Base-by-base conservation (phyloP, 2,113 vertebrate species). In the Balaenoptera acutorostrata region DNA sequence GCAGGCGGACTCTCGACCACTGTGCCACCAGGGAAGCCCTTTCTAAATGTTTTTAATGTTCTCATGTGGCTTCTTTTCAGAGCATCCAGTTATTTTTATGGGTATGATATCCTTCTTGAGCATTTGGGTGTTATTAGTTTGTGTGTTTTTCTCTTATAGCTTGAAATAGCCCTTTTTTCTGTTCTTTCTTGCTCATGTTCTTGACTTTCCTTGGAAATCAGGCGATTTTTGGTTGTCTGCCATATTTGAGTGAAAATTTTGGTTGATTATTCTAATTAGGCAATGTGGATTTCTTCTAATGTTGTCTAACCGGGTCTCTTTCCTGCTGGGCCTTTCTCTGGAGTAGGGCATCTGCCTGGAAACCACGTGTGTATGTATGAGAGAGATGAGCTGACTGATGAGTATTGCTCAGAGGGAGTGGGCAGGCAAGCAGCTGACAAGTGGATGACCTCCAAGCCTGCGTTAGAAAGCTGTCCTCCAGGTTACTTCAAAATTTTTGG, bases 121-220 rank as follows among this genome's bases (percentile, higher is more conserved):
- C 41, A 68, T 75, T 66, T 61, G 66, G 49, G 4, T 81, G 25
- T 87, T 93, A 39, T 41, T 82, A 44, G 18, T 80, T 84, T 74
- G 4, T 49, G 5, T 55, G 36, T 71, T 55, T 94, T 72, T 93
- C 69, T 84, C 84, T 61, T n/a, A 39, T 71, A n/a, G 44, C 27
- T 55, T 63, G 33, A 52, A 63, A 88, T 83, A 57, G 11, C 46
- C 87, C 20, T 33, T 74, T 63, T 68, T 83, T n/a, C 52, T 18
- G 0, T 86, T 68, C 29, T 74, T 92, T 71, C 21, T 57, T 91
- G 29, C 11, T 71, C 41, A 69, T 44, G 27, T 52, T 91, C 46
- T 81, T 96, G 41, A 55, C 88, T 96, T 75, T 82, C 31, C 66
- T 96, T 52, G 85, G 21, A 74, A 77, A 90, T 93, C 33, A 91